Evolutionary conservation across 1,140 invertebrate species (phyloP).

Genomic region (Sycophila sp.): DNA sequence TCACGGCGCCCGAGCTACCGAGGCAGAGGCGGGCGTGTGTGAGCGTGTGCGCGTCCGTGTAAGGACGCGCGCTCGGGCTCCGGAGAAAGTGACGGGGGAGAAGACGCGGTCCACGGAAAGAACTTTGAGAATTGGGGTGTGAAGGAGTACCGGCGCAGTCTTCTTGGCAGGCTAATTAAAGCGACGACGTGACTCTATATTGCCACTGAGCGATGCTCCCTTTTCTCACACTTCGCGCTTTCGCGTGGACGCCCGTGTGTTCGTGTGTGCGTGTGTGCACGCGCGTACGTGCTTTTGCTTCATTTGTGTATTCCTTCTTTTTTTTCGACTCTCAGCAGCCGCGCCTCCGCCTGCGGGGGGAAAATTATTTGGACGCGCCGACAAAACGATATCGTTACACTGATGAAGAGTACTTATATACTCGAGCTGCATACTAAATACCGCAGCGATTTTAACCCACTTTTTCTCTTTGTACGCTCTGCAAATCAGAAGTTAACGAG

Average conservation of each 20-base stretch:
- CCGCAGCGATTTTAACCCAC: no score
- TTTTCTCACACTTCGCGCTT: background rate
- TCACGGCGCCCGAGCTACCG: conserved; percentile 35
- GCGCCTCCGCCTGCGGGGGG: no score
- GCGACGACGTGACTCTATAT: conserved; percentile 34
- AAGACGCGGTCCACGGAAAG: background rate
- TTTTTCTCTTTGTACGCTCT: no score
- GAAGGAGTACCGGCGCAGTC: background rate
- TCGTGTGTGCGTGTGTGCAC: background rate
- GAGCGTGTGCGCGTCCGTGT: no score
- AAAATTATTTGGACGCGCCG: no score
- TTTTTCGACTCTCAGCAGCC: no score
- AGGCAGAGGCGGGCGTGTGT: no score
- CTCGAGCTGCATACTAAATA: no score
- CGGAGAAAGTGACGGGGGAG: conserved; percentile 18
- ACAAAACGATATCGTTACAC: no score
- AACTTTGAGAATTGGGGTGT: conserved; percentile 12
- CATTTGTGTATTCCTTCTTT: background rate
- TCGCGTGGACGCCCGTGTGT: no score
- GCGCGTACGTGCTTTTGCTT: background rate
- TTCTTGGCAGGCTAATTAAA: conserved; percentile 35
- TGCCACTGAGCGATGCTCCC: background rate
- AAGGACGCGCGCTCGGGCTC: conserved; percentile 13
- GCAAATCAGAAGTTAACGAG: no score
- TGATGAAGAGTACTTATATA: no score